Evolutionary conservation across 2,888 invertebrate genomes (phyloP).

Genomic region (Noctua fimbriata): DNA sequence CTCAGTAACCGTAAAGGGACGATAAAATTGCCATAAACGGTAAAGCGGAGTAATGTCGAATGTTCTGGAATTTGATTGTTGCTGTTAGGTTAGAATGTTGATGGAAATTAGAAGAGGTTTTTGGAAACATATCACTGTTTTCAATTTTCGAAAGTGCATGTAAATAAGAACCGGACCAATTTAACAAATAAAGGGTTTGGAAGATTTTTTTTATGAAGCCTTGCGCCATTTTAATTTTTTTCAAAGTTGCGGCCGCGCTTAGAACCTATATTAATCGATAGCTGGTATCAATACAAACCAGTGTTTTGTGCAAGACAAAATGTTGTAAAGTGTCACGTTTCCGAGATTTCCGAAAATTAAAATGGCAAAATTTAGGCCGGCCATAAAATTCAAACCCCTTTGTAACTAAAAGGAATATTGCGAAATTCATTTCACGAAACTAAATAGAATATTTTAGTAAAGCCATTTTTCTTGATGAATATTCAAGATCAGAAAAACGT

Average conservation of each 20-base stretch:
- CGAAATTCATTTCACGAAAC: neutral
- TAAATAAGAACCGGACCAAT: neutral
- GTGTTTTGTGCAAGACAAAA: no score
- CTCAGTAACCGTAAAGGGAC: conserved; percentile 45
- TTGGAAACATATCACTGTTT: neutral
- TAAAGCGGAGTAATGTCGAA: conserved; percentile 19
- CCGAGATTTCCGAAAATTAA: no score
- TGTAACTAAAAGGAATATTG: neutral
- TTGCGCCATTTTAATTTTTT: no score
- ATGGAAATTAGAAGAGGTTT: neutral
- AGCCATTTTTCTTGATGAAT: neutral
- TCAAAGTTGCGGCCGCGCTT: no score
- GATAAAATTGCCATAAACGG: conserved; percentile 35
- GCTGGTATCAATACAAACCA: no score
- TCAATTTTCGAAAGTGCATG: neutral
- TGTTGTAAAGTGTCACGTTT: no score
- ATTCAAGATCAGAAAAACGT: neutral
- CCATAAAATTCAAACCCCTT: neutral
- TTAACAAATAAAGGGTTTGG: neutral
- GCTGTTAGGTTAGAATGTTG: conserved; percentile 19
- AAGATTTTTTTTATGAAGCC: no score
- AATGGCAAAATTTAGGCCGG: no score
- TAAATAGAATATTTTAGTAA: neutral
- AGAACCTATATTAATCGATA: no score
- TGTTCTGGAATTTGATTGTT: conserved; percentile 20